Conservation (phyloP, 1,140 invertebrate genomes). For the Leptonema lineaticorne region DNA sequence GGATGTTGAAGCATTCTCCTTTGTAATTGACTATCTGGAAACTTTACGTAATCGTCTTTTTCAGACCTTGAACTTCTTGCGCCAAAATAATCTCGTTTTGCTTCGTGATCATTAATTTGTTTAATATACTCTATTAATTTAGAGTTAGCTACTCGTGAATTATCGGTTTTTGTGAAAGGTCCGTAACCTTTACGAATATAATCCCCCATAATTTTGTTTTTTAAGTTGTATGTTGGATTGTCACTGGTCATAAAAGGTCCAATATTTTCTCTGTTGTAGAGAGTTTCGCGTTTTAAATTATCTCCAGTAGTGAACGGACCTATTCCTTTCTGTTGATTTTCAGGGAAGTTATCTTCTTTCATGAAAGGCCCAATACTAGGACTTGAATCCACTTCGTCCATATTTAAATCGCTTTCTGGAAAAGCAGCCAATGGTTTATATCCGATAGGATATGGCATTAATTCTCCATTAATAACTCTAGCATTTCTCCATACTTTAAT, state of each 20-base stretch:
- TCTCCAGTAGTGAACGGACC: conserved; percentile 56
- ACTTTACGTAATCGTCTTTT: conserved; percentile 48
- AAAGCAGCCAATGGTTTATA: conserved; percentile 63
- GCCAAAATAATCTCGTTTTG: conserved; percentile 58
- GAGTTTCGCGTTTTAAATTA: conserved; percentile 50
- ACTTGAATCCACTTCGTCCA: conserved; percentile 10
- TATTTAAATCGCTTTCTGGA: conserved; percentile 50
- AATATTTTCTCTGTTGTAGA: conserved; percentile 43
- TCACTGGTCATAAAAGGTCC: conserved; percentile 49
- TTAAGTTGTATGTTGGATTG: conserved; percentile 48
- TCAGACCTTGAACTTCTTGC: conserved; percentile 55
- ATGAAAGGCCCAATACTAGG: conserved; percentile 54
- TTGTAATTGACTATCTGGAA: conserved; percentile 60
- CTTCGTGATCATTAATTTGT: conserved; percentile 63
- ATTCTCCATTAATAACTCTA: conserved; percentile 77
- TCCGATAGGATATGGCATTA: conserved; percentile 68
- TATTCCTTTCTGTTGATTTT: conserved; percentile 45
- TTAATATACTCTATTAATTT: conserved; percentile 65
- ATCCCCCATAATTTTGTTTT: conserved; percentile 51
- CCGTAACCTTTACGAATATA: conserved; percentile 54
- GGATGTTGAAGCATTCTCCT: conserved; percentile 69
- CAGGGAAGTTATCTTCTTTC: conserved; percentile 54
- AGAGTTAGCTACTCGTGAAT: conserved; percentile 56
- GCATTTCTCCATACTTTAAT: conserved; percentile 83
- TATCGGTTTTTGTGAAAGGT: conserved; percentile 61